Evolutionary conservation across 1,140 invertebrate species (phyloP).

Genomic region (Drosophila orosa): DNA sequence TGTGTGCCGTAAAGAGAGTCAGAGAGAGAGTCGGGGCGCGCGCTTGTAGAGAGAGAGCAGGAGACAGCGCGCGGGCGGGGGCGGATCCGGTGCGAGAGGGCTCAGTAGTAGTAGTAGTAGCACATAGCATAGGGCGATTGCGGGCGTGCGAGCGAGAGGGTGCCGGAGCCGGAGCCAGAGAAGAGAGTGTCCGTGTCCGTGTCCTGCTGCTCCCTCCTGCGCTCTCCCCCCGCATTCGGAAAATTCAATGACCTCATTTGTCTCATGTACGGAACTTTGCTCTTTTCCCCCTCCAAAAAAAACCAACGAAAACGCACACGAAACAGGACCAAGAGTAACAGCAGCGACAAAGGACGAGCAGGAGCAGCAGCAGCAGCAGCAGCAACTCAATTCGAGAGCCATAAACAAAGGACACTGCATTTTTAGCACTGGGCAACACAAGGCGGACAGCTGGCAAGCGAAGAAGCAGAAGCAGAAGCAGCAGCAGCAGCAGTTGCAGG

Average conservation of each 20-base stretch:
- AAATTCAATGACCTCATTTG: slow-evolving; percentile 83
- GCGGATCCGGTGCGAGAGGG: slow-evolving; percentile 59
- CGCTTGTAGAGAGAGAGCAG: slow-evolving; percentile 39
- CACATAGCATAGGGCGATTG: slow-evolving; percentile 42
- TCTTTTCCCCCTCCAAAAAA: slow-evolving; percentile 29
- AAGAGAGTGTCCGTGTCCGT: slow-evolving; percentile 55
- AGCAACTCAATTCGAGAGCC: slow-evolving; percentile 23
- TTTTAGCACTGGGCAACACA: slow-evolving; percentile 27
- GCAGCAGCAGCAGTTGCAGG: slow-evolving; percentile 30
- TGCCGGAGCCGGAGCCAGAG: slow-evolving; percentile 18
- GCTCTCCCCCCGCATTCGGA: slow-evolving; percentile 37
- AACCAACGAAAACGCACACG: slow-evolving; percentile 46
- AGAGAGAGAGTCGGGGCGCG: too few species aligned
- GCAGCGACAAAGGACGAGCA: slow-evolving; percentile 47
- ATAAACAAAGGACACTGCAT: slow-evolving; percentile 31
- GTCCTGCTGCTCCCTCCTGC: slow-evolving; percentile 43
- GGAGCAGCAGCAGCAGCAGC: slow-evolving; percentile 30
- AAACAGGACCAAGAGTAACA: slow-evolving; percentile 42
- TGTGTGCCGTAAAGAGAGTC: too few species aligned
- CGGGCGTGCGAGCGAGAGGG: slow-evolving; percentile 26
- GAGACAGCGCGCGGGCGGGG: slow-evolving; percentile 41
- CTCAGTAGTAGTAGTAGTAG: slow-evolving; percentile 43
- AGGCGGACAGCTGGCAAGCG: slow-evolving; percentile 37
- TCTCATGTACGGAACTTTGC: slow-evolving; percentile 70
- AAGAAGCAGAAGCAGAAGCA: slow-evolving; percentile 34